These are phyloP conservation scores for Laspeyria flexula DNA, from an alignment of 2,888 invertebrate genomes.

Conservation along the genomic window DNA sequence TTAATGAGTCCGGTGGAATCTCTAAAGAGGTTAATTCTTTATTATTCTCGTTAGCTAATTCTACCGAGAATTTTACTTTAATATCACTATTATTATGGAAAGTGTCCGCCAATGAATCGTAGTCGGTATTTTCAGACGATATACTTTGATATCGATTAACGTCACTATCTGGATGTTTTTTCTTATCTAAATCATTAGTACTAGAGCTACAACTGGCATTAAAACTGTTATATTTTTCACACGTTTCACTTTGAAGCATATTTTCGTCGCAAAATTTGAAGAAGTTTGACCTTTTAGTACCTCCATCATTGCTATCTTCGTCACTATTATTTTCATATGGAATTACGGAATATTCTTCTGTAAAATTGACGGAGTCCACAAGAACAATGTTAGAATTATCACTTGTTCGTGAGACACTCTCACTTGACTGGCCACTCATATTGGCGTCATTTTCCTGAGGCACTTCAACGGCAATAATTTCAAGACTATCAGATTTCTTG, in stretches of 20 bases:
- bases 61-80: slow-evolving; percentile 73
- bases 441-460: slow-evolving; percentile 62
- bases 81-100: slow-evolving; percentile 61
- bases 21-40: slow-evolving; percentile 52
- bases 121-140: slow-evolving; percentile 68
- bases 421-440: slow-evolving; percentile 53
- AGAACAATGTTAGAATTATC: slow-evolving; percentile 65
- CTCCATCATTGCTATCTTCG: slow-evolving; percentile 57
- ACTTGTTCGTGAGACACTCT: slow-evolving; percentile 53
- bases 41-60: slow-evolving; percentile 62
- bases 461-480: slow-evolving; percentile 67
- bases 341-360: slow-evolving; percentile 67
- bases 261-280: slow-evolving; percentile 75
- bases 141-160: slow-evolving; percentile 65
- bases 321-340: slow-evolving; percentile 60
- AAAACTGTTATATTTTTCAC: slow-evolving; percentile 79
- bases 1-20: slow-evolving; percentile 53
- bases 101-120: slow-evolving; percentile 68
- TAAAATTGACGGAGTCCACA: slow-evolving; percentile 71
- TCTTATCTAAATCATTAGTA: slow-evolving; percentile 66
- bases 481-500: slow-evolving; percentile 77
- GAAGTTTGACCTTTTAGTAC: slow-evolving; percentile 56
- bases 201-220: slow-evolving; percentile 69
- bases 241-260: slow-evolving; percentile 80
- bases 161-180: slow-evolving; percentile 60